A percentile compares a stretch with the other conserved stretches of the same genome.
Conservation (phyloP, 2,888 invertebrate genomes). For the Spisula solida region DNA sequence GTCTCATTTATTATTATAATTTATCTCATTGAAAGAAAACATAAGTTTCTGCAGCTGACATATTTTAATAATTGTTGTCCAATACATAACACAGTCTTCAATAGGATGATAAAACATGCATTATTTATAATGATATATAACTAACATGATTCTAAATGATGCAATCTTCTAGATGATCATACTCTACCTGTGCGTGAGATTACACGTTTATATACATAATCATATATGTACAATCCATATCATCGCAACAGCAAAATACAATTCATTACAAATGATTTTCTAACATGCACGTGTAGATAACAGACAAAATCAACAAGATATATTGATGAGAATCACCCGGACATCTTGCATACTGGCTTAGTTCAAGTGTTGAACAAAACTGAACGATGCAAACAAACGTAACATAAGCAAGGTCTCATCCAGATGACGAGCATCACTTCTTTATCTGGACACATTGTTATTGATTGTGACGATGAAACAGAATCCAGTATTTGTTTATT, state of each 20-base stretch:
- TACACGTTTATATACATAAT: constrained; percentile 18
- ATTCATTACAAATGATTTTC: neutral
- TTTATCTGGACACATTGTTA: neutral
- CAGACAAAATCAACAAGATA: neutral
- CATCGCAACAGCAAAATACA: constrained; percentile 3
- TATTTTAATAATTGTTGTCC: constrained; percentile 44
- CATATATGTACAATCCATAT: neutral
- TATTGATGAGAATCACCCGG: neutral
- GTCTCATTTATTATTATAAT: too few relatives aligned
- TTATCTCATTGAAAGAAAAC: neutral
- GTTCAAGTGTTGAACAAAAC: neutral
- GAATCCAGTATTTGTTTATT: too few relatives aligned
- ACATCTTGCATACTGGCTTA: neutral
- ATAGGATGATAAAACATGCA: constrained; percentile 43
- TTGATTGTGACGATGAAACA: too few relatives aligned
- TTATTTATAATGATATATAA: constrained; percentile 19
- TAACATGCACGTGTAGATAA: neutral
- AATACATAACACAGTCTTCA: constrained; percentile 39
- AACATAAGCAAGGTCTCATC: neutral
- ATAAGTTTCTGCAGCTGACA: constrained; percentile 24
- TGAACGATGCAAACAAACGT: neutral
- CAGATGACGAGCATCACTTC: neutral
- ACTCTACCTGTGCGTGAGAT: neutral
- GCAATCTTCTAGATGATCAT: neutral
- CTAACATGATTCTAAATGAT: neutral